These are phyloP conservation scores for Volucella zonaria DNA, from an alignment of 2,888 invertebrate species.

Conservation along the genomic window DNA sequence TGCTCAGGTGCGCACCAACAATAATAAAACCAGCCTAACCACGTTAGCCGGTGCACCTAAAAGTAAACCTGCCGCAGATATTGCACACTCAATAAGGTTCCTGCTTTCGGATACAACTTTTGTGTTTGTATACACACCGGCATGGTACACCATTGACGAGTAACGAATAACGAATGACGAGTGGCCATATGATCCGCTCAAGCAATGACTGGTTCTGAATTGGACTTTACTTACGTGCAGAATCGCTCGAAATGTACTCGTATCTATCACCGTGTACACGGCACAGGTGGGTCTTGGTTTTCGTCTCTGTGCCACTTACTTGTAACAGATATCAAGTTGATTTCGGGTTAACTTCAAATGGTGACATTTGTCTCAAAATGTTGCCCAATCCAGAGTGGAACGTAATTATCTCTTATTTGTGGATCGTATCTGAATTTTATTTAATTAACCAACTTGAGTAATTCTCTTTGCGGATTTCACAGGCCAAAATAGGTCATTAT, in stretches of 20 bases:
- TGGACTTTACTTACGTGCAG: constrained; percentile 55
- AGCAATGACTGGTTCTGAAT: constrained; percentile 35
- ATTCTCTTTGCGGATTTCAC: neutral
- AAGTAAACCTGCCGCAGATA: constrained; percentile 19
- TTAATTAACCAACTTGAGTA: neutral
- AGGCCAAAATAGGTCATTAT: neutral
- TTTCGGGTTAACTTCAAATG: neutral
- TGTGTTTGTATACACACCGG: constrained; percentile 7
- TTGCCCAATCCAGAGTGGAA: constrained; percentile 8
- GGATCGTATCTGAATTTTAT: constrained; percentile 21
- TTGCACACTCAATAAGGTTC: constrained; percentile 43
- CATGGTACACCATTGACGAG: constrained; percentile 9
- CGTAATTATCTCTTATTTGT: constrained; percentile 35
- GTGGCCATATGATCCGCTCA: constrained; percentile 14
- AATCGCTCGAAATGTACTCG: constrained; percentile 26
- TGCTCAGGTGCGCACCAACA: constrained; percentile 52
- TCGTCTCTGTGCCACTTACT: constrained; percentile 40
- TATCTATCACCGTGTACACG: constrained; percentile 6
- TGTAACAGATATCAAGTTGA: neutral
- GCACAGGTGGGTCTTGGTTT: constrained; percentile 4
- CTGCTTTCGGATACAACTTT: constrained; percentile 11
- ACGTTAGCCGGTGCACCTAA: constrained; percentile 40
- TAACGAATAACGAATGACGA: neutral
- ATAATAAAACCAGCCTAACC: constrained; percentile 39
- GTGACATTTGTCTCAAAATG: constrained; percentile 34